Base-by-base conservation (phyloP, 2,113 vertebrate genomes). In the Nycticorax nycticorax region DNA sequence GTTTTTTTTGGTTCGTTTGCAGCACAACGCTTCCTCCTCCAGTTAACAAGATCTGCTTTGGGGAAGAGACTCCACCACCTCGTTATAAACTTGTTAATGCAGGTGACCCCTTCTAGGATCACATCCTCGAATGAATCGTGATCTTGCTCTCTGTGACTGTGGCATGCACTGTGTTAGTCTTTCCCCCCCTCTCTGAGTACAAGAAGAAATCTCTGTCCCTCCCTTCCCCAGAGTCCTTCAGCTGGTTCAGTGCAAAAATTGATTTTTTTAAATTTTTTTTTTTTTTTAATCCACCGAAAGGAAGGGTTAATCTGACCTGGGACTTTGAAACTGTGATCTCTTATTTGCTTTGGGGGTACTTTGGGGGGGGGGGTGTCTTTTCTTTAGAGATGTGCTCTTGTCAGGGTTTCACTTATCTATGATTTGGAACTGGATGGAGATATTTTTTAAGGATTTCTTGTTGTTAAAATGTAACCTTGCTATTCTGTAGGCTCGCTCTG, bases 381-480 rank as follows among this genome's bases (percentile, higher is more conserved):
- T 81, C 93, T 96, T 96, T 95, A 84, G 95, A 97, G 96, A 96
- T 89, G 97, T 97, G 94, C 94, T 98, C 85, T 95, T 97, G 97
- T 97, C 97, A 96, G 97, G 97, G 96, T 96, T 97, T 97, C 96
- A 97, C 96, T 98, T 93, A 93, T 26, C 92, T 92, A 85, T 97
- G 96, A 94, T 96, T 96, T 96, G 96, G 96, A 97, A 98, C 97
- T 98, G 97, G 96, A 98, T 92, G 98, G 98, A 97, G 94, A 93
- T 97, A 98, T 98, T 98, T 96, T 97, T 93, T 85, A 98, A 96
- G 94, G 95, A 73, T 94, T 97, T 89, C 80, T 96, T 97, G 96
- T 97, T 97, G 96, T 97, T 97, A 67, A 97, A 93, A 96, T 97
- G 97, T 97, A 97, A 96, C 95, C 96, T 97, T 95, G 98, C 98